Conservation (phyloP, 1,140 invertebrate species). For the Calosoma granatense region DNA sequence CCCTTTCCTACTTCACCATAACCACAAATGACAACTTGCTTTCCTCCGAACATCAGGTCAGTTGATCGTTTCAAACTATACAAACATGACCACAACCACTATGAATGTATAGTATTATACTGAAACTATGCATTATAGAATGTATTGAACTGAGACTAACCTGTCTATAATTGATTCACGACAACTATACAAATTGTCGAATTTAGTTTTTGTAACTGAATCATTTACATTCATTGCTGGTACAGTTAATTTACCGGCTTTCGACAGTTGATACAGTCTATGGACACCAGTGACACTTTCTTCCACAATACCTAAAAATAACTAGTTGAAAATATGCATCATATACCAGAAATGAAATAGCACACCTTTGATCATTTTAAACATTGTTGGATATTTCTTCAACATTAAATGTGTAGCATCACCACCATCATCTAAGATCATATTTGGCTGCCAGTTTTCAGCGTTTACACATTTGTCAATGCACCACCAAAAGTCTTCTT, state of each 20-base stretch:
- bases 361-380: constrained; percentile 92
- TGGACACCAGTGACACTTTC: constrained; percentile 97
- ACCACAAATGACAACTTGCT: constrained; percentile 92
- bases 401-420: constrained; percentile 95
- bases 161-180: constrained; percentile 81
- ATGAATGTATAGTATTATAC: background rate
- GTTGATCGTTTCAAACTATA: constrained; percentile 77
- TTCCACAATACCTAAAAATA: constrained; percentile 79
- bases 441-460: constrained; percentile 95
- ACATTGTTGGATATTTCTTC: constrained; percentile 91
- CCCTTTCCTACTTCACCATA: constrained; percentile 98
- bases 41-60: constrained; percentile 97
- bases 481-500: constrained; percentile 99
- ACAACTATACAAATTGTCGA: constrained; percentile 93
- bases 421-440: constrained; percentile 96
- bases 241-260: constrained; percentile 88
- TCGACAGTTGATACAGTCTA: constrained; percentile 90
- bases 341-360: background rate
- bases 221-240: constrained; percentile 99
- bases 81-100: constrained; percentile 10
- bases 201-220: constrained; percentile 98
- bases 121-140: constrained; percentile 1
- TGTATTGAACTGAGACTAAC: constrained; percentile 42
- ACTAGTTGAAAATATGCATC: constrained; percentile 15
- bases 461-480: constrained; percentile 89